Conservation (phyloP, 1,140 invertebrate species). For the Drosophila mojavensis region DNA sequence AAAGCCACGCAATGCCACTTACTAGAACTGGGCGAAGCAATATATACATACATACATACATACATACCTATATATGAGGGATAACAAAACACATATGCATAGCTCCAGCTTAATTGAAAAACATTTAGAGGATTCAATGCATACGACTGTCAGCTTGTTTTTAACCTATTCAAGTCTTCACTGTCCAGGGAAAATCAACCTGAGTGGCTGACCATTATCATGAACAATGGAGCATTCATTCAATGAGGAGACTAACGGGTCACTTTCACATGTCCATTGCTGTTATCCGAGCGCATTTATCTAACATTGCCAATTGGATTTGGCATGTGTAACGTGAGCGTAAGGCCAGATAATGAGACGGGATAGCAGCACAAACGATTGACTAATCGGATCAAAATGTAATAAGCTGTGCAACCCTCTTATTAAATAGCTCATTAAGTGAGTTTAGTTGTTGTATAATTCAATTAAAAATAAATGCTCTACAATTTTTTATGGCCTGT, state of each 20-base stretch:
- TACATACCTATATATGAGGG: not conserved
- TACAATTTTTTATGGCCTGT: no score
- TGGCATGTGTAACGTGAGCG: constrained; percentile 41
- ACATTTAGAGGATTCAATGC: not conserved
- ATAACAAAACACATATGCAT: not conserved
- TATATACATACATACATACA: not conserved
- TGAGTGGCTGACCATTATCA: constrained; percentile 37
- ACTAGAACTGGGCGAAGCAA: not conserved
- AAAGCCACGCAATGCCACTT: constrained; percentile 3
- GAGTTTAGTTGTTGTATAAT: not conserved
- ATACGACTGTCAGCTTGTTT: not conserved
- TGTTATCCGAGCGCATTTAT: constrained; percentile 68
- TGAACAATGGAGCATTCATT: constrained; percentile 25
- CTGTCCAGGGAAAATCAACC: no score
- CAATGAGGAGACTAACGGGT: constrained; percentile 41
- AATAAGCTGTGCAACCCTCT: not conserved
- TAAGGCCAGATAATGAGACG: constrained; percentile 35
- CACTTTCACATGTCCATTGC: constrained; percentile 49
- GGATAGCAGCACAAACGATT: constrained; percentile 51
- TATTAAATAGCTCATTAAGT: not conserved
- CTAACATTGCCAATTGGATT: constrained; percentile 68
- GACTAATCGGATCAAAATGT: constrained; percentile 16
- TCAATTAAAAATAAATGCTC: no score
- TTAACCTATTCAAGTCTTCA: not conserved
- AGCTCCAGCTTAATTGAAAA: no score